Conservation (phyloP, 2,797 vertebrate genomes). For the Echeneis naucrates region DNA sequence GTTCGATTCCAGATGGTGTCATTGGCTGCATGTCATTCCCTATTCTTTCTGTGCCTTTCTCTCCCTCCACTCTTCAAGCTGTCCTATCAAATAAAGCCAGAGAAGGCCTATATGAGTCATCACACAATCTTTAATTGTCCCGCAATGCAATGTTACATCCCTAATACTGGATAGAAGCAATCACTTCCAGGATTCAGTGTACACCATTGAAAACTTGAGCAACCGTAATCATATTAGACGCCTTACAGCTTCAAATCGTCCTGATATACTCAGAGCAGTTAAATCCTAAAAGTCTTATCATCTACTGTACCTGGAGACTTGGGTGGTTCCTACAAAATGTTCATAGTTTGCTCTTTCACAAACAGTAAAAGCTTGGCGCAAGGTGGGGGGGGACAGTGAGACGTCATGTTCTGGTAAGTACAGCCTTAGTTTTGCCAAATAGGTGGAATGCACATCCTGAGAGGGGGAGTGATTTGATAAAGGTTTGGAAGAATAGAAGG, state of each 20-base stretch:
- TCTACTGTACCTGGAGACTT: not conserved
- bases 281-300: conserved; percentile 19
- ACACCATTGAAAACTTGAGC: conserved; percentile 21
- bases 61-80: too few relatives aligned
- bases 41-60: too few relatives aligned
- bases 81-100: too few relatives aligned
- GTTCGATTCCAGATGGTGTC: too few relatives aligned
- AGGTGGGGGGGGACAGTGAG: not conserved
- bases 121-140: too few relatives aligned
- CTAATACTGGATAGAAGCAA: conserved; percentile 52
- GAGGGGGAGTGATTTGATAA: conserved; percentile 14
- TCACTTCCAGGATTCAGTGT: conserved; percentile 3
- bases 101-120: too few relatives aligned
- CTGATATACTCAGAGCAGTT: conserved; percentile 40
- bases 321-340: not conserved
- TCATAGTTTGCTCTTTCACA: not conserved
- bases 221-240: conserved; percentile 1
- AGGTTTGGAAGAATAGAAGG: conserved; percentile 12
- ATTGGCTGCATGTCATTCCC: too few relatives aligned
- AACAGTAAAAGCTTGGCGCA: not conserved
- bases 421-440: conserved; percentile 23
- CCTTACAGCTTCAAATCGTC: conserved; percentile 12
- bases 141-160: too few relatives aligned
- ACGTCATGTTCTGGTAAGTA: conserved; percentile 25
- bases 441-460: conserved; percentile 28